A percentile compares a stretch with the other conserved stretches of the same genome.
These are phyloP conservation scores for Scaptomyza graminum DNA, from an alignment of 1,140 invertebrate species.

Conservation along the genomic window DNA sequence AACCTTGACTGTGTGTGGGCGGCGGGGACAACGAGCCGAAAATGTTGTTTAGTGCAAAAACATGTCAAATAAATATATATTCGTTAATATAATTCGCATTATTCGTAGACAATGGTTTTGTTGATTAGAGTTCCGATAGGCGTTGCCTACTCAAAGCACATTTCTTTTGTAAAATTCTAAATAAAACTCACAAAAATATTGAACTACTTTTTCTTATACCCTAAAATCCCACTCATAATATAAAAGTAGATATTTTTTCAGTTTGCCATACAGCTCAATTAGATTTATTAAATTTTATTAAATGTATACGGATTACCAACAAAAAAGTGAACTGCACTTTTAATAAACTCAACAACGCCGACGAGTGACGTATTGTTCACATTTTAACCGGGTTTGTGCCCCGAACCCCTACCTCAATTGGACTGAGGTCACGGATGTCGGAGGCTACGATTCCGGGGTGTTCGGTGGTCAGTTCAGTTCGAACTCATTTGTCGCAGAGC, in stretches of 20 bases:
- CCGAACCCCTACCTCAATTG: slow-evolving; percentile 21
- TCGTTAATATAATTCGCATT: slow-evolving; percentile 13
- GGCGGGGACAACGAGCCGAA: neutral
- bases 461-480: slow-evolving; percentile 18
- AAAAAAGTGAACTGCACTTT: slow-evolving; percentile 32
- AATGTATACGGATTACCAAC: neutral
- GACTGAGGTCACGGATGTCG: slow-evolving; percentile 27
- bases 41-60: neutral
- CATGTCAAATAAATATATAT: slow-evolving; percentile 17
- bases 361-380: slow-evolving; percentile 17
- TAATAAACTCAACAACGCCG: slow-evolving; percentile 61
- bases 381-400: slow-evolving; percentile 9
- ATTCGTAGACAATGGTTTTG: slow-evolving; percentile 24
- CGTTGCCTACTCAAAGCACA: no score
- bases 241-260: no score
- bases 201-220: no score
- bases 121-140: slow-evolving; percentile 6
- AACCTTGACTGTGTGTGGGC: neutral
- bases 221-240: neutral
- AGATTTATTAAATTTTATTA: no score
- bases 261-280: no score
- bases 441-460: slow-evolving; percentile 2
- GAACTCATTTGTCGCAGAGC: slow-evolving; percentile 70
- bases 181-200: no score
- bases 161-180: neutral